Evolutionary conservation across 2,888 invertebrate species (phyloP), one percentile per base, ranked within the genome.

Genomic region (Eilema depressum): DNA sequence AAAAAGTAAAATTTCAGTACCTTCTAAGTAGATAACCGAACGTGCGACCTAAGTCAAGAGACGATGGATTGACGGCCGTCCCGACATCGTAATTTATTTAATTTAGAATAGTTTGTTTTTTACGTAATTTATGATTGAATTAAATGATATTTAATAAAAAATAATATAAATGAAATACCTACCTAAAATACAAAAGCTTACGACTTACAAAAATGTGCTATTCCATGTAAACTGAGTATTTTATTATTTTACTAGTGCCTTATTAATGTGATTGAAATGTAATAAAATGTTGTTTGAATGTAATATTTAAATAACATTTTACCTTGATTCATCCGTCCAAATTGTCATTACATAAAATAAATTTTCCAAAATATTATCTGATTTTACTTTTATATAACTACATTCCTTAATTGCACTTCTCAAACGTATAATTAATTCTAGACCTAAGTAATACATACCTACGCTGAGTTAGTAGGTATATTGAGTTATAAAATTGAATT

Each of bases 11-110:
- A 91, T 92, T 94, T 91, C 92, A 91, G 94, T 95, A 95, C 93
- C 93, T 94, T 92, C 91, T 93, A 94, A 94, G 93, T 95, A 95
- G 93, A 92, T 92, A 94, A 92, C 93, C 92, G 93, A 95, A 94
- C 93, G 92, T 93, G 95, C 94, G 95, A 94, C 95, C 94, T 94
- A 93, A 95, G 95, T 95, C 95, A 95, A 91, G 92, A 91, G 91
- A 92, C 94, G 93, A 93, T 95, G 92, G 90, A 93, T 92, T 91
- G 92, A 94, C 95, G 94, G 94, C 94, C 94, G 94, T 95, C 94
- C 95, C 95, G 92, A 93, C 91, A 94, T 94, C 94, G 94, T 95
- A 95, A 95, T 94, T 95, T 95, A 95, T 95, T 95, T 89, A 91
- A 91, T 88, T 88, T 94, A 95, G 93, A 68, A 75, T 92, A 93